These are phyloP conservation scores for Papilio elwesi DNA, from an alignment of 2,888 invertebrate species.

Conservation along the genomic window DNA sequence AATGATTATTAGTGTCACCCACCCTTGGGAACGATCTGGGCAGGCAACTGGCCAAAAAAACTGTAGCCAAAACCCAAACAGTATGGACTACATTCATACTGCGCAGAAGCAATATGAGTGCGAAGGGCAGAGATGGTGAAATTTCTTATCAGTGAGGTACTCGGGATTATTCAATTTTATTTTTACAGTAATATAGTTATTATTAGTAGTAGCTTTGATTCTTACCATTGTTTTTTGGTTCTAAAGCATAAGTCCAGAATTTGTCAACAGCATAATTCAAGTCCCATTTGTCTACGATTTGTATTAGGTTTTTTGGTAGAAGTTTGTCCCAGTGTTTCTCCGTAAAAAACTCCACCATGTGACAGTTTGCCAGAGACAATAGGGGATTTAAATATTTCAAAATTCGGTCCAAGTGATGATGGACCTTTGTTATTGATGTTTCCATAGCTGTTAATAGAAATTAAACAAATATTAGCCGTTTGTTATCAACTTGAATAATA, in stretches of 20 bases:
- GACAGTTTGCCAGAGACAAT: conserved; percentile 88
- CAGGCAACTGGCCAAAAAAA: too few relatives aligned
- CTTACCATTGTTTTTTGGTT: conserved; percentile 44
- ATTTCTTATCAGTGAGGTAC: too few relatives aligned
- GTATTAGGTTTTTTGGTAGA: conserved; percentile 82
- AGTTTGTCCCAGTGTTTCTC: conserved; percentile 86
- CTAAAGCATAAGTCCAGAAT: conserved; percentile 73
- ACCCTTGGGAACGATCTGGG: too few relatives aligned
- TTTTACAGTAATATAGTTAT: too few relatives aligned
- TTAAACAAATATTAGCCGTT: too few relatives aligned
- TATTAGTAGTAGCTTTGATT: not conserved
- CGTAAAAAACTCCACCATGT: conserved; percentile 88
- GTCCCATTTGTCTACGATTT: conserved; percentile 74
- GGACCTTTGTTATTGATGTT: conserved; percentile 54
- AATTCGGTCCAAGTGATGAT: conserved; percentile 75
- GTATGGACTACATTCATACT: too few relatives aligned
- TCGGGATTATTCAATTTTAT: too few relatives aligned
- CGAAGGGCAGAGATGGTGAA: too few relatives aligned
- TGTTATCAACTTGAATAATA: too few relatives aligned
- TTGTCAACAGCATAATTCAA: conserved; percentile 71
- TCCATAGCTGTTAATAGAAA: conserved; percentile 52
- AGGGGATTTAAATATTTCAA: conserved; percentile 84
- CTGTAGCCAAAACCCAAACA: too few relatives aligned
- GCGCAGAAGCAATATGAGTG: too few relatives aligned
- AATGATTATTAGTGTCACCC: too few relatives aligned